Percentiles rank a stretch among this genome's conserved stretches.
phyloP scores from a whole-genome alignment of 2,113 vertebrate genomes.

The Bucco capensis region DNA sequence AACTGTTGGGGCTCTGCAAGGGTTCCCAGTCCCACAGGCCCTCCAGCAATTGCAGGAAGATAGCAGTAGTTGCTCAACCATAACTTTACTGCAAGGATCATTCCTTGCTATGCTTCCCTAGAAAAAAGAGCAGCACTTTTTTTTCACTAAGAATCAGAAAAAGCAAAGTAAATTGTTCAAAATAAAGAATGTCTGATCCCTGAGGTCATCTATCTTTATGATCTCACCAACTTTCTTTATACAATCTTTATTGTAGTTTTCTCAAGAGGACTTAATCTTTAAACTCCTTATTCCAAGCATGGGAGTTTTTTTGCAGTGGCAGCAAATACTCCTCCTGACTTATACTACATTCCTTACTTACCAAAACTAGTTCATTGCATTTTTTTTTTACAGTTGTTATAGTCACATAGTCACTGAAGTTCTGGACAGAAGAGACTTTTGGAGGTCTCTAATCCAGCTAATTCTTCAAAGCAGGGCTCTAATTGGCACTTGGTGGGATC shows the following conservation, averaged over 20 bases:
- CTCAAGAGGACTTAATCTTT: neutral
- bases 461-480: neutral
- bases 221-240: neutral
- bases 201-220: neutral
- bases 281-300: neutral
- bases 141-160: neutral
- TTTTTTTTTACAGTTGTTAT: neutral
- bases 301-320: neutral
- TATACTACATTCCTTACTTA: neutral
- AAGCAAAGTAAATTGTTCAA: neutral
- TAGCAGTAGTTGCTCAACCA: neutral
- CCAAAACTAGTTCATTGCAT: neutral
- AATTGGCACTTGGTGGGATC: neutral
- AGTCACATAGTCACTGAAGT: neutral
- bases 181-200: neutral
- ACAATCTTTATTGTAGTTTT: neutral
- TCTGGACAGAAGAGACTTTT: neutral
- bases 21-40: neutral
- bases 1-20: neutral
- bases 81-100: neutral
- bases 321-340: neutral
- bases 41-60: neutral
- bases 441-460: neutral
- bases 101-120: neutral
- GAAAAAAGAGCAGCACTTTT: neutral